Percentiles rank a stretch among this genome's conserved stretches.
Evolutionary conservation across 2,113 vertebrate genomes (phyloP).

Genomic region (Acanthisitta chloris): DNA sequence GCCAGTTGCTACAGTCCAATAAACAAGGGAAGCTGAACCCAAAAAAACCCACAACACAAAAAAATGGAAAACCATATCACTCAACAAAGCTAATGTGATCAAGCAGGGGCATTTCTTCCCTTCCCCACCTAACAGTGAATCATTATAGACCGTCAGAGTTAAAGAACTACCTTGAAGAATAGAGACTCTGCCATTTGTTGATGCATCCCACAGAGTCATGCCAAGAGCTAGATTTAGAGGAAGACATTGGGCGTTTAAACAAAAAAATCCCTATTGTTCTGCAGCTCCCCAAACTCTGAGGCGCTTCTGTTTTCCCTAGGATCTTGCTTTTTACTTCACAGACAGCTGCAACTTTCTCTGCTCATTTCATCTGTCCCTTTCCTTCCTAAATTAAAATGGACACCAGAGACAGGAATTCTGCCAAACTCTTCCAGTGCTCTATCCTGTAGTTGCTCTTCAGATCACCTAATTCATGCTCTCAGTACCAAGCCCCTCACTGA

Average conservation of each 20-base stretch:
- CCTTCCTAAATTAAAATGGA: background rate
- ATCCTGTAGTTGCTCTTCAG: background rate
- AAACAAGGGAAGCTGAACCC: background rate
- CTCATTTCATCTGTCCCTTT: background rate
- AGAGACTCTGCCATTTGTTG: background rate
- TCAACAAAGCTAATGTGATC: background rate
- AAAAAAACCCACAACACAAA: background rate
- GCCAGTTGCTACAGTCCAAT: background rate
- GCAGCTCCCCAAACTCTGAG: background rate
- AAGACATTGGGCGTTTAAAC: background rate
- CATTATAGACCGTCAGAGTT: background rate
- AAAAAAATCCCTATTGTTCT: background rate
- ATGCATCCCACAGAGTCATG: background rate
- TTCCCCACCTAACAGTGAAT: background rate
- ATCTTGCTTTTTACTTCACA: background rate
- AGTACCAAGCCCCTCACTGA: too few species aligned
- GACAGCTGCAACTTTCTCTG: background rate
- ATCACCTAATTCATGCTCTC: too few species aligned
- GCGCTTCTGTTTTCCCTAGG: background rate
- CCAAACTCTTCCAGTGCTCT: background rate
- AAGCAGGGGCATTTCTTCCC: background rate
- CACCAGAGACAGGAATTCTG: background rate
- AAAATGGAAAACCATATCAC: background rate
- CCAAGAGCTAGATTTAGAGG: background rate
- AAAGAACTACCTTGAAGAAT: background rate